Conservation (phyloP, 2,888 invertebrate species). For the Orthonevra nobilis region DNA sequence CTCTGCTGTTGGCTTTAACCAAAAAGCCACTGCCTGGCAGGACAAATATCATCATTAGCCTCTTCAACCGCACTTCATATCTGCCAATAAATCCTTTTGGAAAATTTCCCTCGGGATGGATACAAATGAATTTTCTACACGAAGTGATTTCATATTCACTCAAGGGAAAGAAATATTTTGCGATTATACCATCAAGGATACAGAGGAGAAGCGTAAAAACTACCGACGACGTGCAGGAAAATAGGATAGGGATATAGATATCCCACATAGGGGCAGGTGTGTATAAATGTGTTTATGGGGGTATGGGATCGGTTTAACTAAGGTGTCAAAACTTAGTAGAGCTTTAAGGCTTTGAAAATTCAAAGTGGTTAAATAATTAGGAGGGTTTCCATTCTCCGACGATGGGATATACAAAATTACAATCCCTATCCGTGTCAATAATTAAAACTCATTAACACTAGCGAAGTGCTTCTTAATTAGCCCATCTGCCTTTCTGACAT, state of each 20-base stretch:
- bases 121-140: conserved; percentile 63
- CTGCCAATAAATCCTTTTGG: conserved; percentile 57
- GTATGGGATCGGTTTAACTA: neutral
- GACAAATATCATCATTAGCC: conserved; percentile 56
- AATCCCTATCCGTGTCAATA: conserved; percentile 59
- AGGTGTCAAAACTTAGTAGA: conserved; percentile 44
- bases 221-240: too few relatives aligned
- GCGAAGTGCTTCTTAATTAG: conserved; percentile 55
- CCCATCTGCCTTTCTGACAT: conserved; percentile 36
- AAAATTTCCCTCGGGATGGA: conserved; percentile 54
- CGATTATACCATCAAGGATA: conserved; percentile 43
- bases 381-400: neutral
- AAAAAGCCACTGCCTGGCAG: conserved; percentile 5
- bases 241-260: neutral
- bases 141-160: conserved; percentile 50
- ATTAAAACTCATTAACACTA: conserved; percentile 69
- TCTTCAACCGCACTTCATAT: conserved; percentile 59
- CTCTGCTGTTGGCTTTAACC: too few relatives aligned
- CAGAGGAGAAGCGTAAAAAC: too few relatives aligned
- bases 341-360: conserved; percentile 49
- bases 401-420: conserved; percentile 2
- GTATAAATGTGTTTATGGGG: neutral
- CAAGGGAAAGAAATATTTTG: conserved; percentile 56
- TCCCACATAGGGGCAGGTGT: neutral
- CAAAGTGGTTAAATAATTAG: conserved; percentile 53